A percentile compares a stretch with the other conserved stretches of the same genome.
phyloP scores from a whole-genome alignment of 53 echinoderm and acorn worm species.

The Paracentrotus lividus region DNA sequence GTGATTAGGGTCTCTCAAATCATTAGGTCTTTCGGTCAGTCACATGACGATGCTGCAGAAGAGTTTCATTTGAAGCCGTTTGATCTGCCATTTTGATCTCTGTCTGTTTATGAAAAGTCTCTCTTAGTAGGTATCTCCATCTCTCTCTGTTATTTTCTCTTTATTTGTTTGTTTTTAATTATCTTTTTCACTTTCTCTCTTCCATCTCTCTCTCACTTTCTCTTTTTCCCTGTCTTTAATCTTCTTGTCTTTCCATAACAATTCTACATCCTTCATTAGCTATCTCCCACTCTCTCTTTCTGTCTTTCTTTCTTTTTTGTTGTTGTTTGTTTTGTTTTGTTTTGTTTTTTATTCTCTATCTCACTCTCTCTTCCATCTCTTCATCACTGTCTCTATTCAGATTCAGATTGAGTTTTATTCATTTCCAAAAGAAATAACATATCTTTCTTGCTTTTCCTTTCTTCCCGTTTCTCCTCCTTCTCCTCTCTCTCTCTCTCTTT shows the following conservation, averaged over 20 bases:
- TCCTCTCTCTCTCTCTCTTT: neutral
- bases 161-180: neutral
- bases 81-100: constrained; percentile 6
- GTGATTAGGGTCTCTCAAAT: constrained; percentile 10
- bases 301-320: neutral
- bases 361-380: neutral
- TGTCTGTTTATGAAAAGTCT: no score
- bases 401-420: no score
- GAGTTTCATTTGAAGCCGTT: neutral
- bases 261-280: no score
- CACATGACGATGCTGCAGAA: constrained; percentile 2
- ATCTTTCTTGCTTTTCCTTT: neutral
- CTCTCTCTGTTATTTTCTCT: neutral
- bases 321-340: neutral
- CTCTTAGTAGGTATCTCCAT: no score
- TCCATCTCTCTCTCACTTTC: neutral
- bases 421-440: neutral
- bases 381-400: neutral
- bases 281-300: no score
- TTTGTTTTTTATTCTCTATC: neutral
- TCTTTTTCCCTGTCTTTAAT: no score
- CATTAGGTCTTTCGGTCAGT: no score
- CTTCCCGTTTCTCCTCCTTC: neutral
- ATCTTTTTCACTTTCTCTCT: neutral
- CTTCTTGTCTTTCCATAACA: no score